Evolutionary conservation across 2,888 invertebrate genomes (phyloP).

Genomic region (Bimastos eiseni): DNA sequence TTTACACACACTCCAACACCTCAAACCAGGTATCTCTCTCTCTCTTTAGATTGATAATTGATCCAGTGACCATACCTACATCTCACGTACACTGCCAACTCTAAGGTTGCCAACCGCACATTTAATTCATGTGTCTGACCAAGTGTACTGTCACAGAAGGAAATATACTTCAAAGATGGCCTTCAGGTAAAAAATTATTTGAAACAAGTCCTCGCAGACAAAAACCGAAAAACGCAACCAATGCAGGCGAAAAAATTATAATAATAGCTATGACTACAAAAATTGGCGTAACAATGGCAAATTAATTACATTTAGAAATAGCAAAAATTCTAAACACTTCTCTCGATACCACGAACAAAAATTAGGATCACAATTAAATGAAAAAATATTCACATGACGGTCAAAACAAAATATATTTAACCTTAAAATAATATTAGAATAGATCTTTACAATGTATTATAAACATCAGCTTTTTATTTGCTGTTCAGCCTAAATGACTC

Average conservation of each 20-base stretch:
- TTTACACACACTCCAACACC: background rate
- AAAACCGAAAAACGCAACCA: background rate
- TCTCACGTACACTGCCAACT: background rate
- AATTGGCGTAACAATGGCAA: background rate
- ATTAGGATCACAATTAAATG: background rate
- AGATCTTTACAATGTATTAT: background rate
- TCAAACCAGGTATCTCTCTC: background rate
- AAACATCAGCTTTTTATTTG: background rate
- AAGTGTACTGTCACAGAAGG: background rate
- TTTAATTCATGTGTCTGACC: too few relatives aligned
- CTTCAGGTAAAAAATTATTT: background rate
- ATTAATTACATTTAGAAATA: background rate
- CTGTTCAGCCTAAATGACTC: background rate
- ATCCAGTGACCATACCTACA: background rate
- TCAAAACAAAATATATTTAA: background rate
- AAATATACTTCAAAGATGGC: background rate
- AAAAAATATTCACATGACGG: background rate
- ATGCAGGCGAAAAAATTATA: background rate
- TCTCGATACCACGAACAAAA: background rate
- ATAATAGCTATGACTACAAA: background rate
- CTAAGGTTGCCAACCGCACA: background rate
- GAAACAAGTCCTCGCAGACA: background rate
- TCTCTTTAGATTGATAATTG: background rate
- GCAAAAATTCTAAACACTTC: background rate
- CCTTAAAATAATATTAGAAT: background rate